Base-by-base conservation (phyloP, 2,888 invertebrate species). In the Deilephila porcellus region DNA sequence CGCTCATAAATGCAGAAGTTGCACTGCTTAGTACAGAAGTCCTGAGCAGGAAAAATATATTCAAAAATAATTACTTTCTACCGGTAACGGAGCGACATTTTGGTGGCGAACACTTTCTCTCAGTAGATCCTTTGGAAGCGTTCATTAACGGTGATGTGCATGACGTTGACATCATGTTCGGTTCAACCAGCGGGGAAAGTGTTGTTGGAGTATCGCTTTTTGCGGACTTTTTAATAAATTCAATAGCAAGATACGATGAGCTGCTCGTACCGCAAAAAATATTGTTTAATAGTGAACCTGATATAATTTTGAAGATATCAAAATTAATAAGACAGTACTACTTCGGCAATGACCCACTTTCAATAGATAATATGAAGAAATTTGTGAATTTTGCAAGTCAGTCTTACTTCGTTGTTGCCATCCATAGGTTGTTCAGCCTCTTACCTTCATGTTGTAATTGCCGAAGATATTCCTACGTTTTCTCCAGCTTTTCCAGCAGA, bases 101-200 rank as follows among this genome's bases (percentile, higher is more conserved):
- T 74, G 89, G 89, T 0, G 76, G 81, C 62, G 81, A 85, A 5
- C 81, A 83, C 64, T 90, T 90, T 60, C 32, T 90, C n/a, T 83
- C 81, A 0, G 85, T 86, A 75, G 76, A 83, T 25, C 86, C 86
- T 1, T 60, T 82, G 5, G 77, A 83, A 25, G 71, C 81, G 29
- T 74, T 88, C 37, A 86, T 81, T 81, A 88, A 90, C 34, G 96
- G 96, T 45, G 90, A 87, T 19, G 85, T 95, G 7, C 87, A 88
- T 62, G 80, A 88, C 52, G 93, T 96, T 0, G 97, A 97, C 0
- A 93, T 97, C 85, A 95, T 98, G 83, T 93, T 96, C 34, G 97
- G 97, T 1, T 86, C 96, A 11, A 97, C 96, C 7, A 95, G 95
- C 0, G 95, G 96, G 72, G 97, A 97, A 90, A 96, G 96, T 0